phyloP scores from a whole-genome alignment of 1,140 invertebrate species.

The Hypsibius dujardini region DNA sequence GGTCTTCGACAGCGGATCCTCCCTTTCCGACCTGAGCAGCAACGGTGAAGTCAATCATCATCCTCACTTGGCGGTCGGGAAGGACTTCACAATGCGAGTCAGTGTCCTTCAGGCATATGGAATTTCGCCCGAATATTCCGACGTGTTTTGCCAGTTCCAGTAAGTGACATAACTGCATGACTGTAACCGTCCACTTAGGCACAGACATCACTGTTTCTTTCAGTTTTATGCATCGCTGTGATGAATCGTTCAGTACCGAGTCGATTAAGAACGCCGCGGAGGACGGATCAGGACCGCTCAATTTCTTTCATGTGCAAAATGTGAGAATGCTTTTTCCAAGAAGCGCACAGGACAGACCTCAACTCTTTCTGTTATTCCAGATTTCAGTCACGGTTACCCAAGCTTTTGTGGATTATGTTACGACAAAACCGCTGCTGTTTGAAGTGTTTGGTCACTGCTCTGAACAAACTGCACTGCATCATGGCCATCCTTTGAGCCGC shows the following conservation, averaged over 20 bases:
- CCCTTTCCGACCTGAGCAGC: no score
- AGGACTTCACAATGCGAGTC: slow-evolving; percentile 87
- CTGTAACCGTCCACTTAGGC: slow-evolving; percentile 17
- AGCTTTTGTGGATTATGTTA: slow-evolving; percentile 90
- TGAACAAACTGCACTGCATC: slow-evolving; percentile 66
- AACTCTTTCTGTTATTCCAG: slow-evolving; percentile 39
- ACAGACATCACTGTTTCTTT: slow-evolving; percentile 27
- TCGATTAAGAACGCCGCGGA: slow-evolving; percentile 90
- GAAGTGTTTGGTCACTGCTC: slow-evolving; percentile 95
- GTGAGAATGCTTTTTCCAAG: slow-evolving; percentile 40
- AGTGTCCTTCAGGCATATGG: slow-evolving; percentile 87
- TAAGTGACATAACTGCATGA: slow-evolving; percentile 38
- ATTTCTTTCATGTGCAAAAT: slow-evolving; percentile 97
- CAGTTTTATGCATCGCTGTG: slow-evolving; percentile 89
- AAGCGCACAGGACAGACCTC: slow-evolving; percentile 18
- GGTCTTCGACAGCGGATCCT: no score
- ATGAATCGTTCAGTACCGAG: slow-evolving; percentile 97
- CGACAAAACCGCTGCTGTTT: slow-evolving; percentile 90
- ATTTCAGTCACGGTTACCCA: slow-evolving; percentile 89
- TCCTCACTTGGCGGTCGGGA: slow-evolving; percentile 64
- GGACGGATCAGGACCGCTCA: slow-evolving; percentile 55
- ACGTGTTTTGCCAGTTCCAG: slow-evolving; percentile 99
- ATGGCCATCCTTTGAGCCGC: no score
- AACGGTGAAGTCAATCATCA: no score
- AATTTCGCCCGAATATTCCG: slow-evolving; percentile 84